Conservation (phyloP, 2,888 invertebrate species). For the Brachyptera putata region DNA sequence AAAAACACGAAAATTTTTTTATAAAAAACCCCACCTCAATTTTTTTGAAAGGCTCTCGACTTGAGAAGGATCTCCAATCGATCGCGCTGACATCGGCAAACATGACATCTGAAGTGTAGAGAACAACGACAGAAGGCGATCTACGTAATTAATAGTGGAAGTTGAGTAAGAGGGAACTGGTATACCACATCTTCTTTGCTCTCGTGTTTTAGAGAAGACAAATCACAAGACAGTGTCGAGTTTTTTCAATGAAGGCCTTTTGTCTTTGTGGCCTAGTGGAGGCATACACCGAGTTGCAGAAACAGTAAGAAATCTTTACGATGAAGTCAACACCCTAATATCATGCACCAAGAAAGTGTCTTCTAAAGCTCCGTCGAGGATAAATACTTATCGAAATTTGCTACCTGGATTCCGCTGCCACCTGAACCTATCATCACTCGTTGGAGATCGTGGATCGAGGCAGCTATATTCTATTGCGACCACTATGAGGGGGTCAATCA, state of each 20-base stretch:
- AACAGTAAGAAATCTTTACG: conserved; percentile 35
- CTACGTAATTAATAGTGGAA: not conserved
- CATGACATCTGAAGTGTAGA: not conserved
- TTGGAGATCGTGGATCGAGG: too few species aligned
- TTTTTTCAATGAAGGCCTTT: not conserved
- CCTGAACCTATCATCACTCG: too few species aligned
- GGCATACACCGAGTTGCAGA: conserved; percentile 37
- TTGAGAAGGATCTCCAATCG: too few species aligned
- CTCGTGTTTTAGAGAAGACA: not conserved
- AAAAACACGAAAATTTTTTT: too few species aligned
- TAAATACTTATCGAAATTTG: too few species aligned
- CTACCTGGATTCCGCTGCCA: too few species aligned
- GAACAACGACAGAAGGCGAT: not conserved
- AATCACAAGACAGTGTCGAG: not conserved
- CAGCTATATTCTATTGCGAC: too few species aligned
- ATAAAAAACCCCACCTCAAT: too few species aligned
- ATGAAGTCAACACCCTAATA: conserved; percentile 37
- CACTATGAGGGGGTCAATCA: too few species aligned
- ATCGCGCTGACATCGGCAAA: not conserved
- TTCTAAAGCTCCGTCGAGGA: too few species aligned
- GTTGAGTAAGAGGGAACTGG: not conserved
- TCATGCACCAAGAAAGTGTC: conserved; percentile 37
- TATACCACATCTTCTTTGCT: not conserved
- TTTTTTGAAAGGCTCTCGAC: too few species aligned
- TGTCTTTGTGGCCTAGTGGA: conserved; percentile 7